Conservation (phyloP, 2,888 invertebrate species). For the Dorcus hopei region DNA sequence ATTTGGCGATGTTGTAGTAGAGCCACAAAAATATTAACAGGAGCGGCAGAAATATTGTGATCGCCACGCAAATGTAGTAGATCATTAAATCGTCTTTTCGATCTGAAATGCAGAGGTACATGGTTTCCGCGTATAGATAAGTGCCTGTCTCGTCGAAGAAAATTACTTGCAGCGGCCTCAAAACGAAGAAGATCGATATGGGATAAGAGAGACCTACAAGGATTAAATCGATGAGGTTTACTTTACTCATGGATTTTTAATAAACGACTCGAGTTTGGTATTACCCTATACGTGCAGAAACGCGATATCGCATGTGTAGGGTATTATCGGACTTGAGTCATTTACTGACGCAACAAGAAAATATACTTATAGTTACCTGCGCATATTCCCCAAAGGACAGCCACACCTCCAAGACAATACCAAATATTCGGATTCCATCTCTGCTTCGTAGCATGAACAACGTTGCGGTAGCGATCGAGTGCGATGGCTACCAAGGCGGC, state of each 20-base stretch:
- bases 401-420: slow-evolving; percentile 41
- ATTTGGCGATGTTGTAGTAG: slow-evolving; percentile 52
- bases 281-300: no score
- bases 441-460: slow-evolving; percentile 47
- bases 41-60: slow-evolving; percentile 51
- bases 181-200: slow-evolving; percentile 44
- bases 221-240: background rate
- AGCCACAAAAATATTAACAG: slow-evolving; percentile 52
- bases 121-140: slow-evolving; percentile 30
- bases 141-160: slow-evolving; percentile 23
- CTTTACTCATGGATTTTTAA: background rate
- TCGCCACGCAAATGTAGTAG: slow-evolving; percentile 37
- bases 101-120: slow-evolving; percentile 33
- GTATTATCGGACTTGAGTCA: no score
- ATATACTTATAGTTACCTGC: slow-evolving; percentile 32
- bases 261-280: background rate
- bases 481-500: slow-evolving; percentile 55
- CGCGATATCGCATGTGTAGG: no score
- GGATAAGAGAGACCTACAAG: slow-evolving; percentile 47
- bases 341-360: no score
- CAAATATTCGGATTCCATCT: slow-evolving; percentile 50
- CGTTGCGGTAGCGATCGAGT: slow-evolving; percentile 55
- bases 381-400: slow-evolving; percentile 46
- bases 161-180: slow-evolving; percentile 35
- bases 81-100: slow-evolving; percentile 30